phyloP scores from a whole-genome alignment of 2,797 vertebrate genomes.

The Gastrophryne carolinensis region DNA sequence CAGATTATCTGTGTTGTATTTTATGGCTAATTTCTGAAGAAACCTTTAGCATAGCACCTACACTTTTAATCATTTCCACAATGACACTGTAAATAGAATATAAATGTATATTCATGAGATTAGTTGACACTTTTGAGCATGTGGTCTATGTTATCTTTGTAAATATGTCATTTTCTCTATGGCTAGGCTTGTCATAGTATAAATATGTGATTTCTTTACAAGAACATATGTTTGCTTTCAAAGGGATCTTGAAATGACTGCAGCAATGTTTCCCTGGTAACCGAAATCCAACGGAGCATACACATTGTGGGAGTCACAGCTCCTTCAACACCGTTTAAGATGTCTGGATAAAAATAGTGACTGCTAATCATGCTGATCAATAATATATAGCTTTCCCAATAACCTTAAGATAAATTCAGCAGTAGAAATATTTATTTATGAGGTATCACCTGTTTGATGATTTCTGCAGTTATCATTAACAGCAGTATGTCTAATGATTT shows the following conservation, averaged over 20 bases:
- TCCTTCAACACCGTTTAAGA: conserved; percentile 5
- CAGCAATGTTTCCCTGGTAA: conserved; percentile 8
- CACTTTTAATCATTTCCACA: too few relatives aligned
- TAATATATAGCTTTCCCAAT: background rate
- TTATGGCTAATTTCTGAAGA: too few relatives aligned
- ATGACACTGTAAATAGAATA: background rate
- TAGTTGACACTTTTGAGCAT: background rate
- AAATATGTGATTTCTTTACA: background rate
- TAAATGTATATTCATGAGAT: background rate
- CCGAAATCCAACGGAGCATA: background rate
- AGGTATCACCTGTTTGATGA: too few relatives aligned
- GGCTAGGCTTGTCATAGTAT: background rate
- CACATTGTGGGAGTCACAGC: conserved; percentile 5
- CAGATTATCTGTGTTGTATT: too few relatives aligned
- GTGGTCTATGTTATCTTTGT: background rate
- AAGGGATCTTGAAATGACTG: conserved; percentile 17
- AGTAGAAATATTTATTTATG: background rate
- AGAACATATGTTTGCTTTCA: conserved; percentile 12
- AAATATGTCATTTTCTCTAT: background rate
- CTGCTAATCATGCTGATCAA: background rate
- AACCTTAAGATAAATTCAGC: background rate
- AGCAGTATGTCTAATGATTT: background rate
- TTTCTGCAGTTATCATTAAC: too few relatives aligned
- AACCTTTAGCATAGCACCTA: too few relatives aligned
- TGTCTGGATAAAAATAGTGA: background rate